phyloP scores from a whole-genome alignment of 2,113 vertebrate species.

The Campylomormyrus numenius region DNA sequence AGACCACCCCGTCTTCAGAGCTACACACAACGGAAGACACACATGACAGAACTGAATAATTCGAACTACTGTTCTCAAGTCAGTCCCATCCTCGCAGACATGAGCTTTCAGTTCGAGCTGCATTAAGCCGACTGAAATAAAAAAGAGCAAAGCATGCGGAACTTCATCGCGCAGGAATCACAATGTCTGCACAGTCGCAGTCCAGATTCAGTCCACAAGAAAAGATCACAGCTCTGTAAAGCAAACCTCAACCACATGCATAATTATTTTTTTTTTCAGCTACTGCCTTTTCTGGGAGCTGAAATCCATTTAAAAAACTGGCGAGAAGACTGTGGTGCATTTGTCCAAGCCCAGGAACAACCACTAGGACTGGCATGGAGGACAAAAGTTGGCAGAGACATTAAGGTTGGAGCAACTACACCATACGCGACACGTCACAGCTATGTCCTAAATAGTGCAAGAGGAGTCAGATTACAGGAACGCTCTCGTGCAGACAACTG shows the following conservation, averaged over 20 bases:
- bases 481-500: conserved; percentile 39
- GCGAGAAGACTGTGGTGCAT: background rate
- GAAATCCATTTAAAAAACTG: background rate
- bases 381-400: background rate
- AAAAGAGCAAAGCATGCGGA: background rate
- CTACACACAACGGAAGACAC: background rate
- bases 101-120: background rate
- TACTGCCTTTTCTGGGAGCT: background rate
- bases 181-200: background rate
- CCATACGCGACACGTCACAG: background rate
- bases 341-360: background rate
- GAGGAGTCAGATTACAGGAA: conserved; percentile 36
- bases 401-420: background rate
- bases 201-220: background rate
- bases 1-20: background rate
- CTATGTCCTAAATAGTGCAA: background rate
- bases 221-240: background rate
- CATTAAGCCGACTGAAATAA: conserved; percentile 1
- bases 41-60: background rate
- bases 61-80: background rate
- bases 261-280: background rate
- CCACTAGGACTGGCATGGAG: background rate
- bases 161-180: background rate
- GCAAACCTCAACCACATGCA: conserved; percentile 10
- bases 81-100: background rate